Evolutionary conservation across 2,888 invertebrate species (phyloP), one percentile per base, ranked within the genome.

Genomic region (Temnothorax ravouxi): DNA sequence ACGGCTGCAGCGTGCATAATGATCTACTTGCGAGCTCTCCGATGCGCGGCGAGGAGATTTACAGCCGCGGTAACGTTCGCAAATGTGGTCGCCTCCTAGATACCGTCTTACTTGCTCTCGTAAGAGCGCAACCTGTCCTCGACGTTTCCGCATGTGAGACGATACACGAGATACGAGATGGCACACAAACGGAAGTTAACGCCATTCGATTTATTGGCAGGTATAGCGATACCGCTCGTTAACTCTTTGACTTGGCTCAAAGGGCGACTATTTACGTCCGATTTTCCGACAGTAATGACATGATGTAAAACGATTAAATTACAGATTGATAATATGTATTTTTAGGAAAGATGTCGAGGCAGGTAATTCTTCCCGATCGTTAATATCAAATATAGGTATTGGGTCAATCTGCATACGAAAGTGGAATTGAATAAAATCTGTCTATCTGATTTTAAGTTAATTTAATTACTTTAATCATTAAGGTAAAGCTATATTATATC

Each of bases 1-100:
- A 90, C 90, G 80, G 88, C 72, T 91, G 90, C 88, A 88, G 88
- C 88, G 86, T 85, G 90, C 88, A 91, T 93, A 93, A 93, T 93
- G 91, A 93, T 92, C 90, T 91, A 91, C 90, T 91, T 88, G 88
- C 84, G 72, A 87, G 85, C 84, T 83, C 84, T 86, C 80, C 76
- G 83, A 87, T 76, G 84, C 86, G 86, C 86, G 86, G 84, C 87
- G 87, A 83, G 85, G 85, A 88, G 90, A 90, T 89, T 90, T 88
- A 79, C 87, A 83, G 75, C 72, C 75, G 86, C 50, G 85, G 89
- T 88, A 88, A 87, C 88, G 85, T 79, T 88, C 86, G 88, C 86
- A 85, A 80, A 75, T 69, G 67, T 83, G 88, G 86, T 84, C 90
- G 84, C 75, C 59, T 72, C 87, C 87, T 80, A 88, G 91, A 91